phyloP scores from a whole-genome alignment of 2,113 vertebrate species.

The Meriones unguiculatus region DNA sequence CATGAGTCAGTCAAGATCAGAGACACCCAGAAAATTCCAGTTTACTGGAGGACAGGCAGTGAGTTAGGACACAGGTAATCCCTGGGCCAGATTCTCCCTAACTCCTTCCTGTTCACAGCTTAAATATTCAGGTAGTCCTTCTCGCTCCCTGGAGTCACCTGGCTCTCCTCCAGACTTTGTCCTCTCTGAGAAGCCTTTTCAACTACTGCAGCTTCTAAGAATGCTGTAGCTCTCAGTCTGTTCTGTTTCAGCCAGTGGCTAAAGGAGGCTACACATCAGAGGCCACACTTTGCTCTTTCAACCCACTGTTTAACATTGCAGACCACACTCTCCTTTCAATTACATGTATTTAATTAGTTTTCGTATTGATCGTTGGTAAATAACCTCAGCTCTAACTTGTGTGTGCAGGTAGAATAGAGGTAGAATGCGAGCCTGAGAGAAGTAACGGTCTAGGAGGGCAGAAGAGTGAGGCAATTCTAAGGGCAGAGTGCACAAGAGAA shows the following conservation, averaged over 20 bases:
- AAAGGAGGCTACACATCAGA: neutral
- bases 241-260: neutral
- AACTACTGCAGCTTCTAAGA: neutral
- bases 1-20: conserved; percentile 76
- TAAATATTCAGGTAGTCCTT: neutral
- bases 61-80: neutral
- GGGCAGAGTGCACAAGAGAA: neutral
- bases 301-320: neutral
- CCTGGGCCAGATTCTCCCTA: neutral
- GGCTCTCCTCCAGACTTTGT: neutral
- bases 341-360: conserved; percentile 45
- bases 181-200: conserved; percentile 12
- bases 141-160: neutral
- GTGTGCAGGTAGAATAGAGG: neutral
- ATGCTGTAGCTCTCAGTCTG: neutral
- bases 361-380: conserved; percentile 28
- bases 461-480: neutral
- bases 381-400: conserved; percentile 26
- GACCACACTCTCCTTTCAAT: conserved; percentile 29
- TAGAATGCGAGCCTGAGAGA: neutral
- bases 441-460: neutral
- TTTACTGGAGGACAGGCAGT: conserved; percentile 35
- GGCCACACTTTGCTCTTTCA: neutral
- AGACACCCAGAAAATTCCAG: conserved; percentile 77
- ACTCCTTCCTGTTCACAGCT: neutral